Evolutionary conservation across 92 coral and sea anemone genomes (phyloP), one percentile per base, ranked within the genome.

Genomic region (Palythoa caribaeorum): DNA sequence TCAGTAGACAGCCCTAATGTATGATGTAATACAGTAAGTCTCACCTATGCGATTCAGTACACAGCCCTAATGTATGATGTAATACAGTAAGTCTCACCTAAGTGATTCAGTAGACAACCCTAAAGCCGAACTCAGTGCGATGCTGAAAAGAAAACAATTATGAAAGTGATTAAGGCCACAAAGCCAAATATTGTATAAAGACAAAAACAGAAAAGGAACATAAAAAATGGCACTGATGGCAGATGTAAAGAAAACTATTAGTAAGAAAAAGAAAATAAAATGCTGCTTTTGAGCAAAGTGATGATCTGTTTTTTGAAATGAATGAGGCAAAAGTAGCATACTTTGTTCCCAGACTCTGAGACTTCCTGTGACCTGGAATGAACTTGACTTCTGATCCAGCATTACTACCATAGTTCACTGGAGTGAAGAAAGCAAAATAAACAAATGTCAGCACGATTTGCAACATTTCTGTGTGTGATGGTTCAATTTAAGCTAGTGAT

Each of bases 281-380:
- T 13, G 2, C 50, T 44, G 50, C 4, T 44, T 44, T 44, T 44
- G 6, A 44, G 28, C 28, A 28, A 28, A 28, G 28, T 0, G 28
- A 28, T 28, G 28, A 28, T 28, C 28, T 28, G 5, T 9, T 12
- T 38, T 66, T 47, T 73, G 19, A 86, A 38, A 13, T 8, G 9
- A 75, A n/a, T 37, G 66, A 39, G 9, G 28, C 15, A 69, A 3
- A 73, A 9, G 8, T 17, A 50, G 84, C 98, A 88, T 89, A 97
- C 99, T 91, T 92, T 37, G 96, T 89, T 51, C 98, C 99, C 71
- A 97, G 80, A 86, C 99, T 97, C 16, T 84, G 90, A 20, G 95
- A 90, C 66, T 97, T 97, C 38, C 99, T 91, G 84, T 97, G 99
- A 19, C 98, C 99, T 65, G 97, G 97, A 16, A 94, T 93, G 87